Base-by-base conservation (phyloP, 2,797 vertebrate species). In the Hippoglossus hippoglossus region DNA sequence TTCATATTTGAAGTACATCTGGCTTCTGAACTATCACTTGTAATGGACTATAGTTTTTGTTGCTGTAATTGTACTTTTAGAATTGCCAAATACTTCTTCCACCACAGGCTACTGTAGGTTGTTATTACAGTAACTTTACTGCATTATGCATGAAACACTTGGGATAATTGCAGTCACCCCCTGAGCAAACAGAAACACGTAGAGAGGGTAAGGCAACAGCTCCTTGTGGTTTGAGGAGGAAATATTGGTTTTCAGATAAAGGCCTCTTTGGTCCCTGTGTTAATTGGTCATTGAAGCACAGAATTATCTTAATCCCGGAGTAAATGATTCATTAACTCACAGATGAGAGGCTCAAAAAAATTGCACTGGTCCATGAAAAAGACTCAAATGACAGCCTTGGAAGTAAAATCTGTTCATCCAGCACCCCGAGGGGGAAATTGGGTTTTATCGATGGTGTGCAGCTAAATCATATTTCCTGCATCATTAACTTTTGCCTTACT, bases 301-400 rank as follows among this genome's bases (percentile, higher is more conserved):
- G 74, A 84, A 83, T 89, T 85, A 88, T 86, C 84, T 77, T 85
- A 89, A 91, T 90, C 89, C 86, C 67, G 16, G 44, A 77, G 82
- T 84, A 85, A 91, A 89, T 80, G 63, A 88, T 79, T 90, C 83
- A 90, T 90, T 89, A 82, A 83, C 79, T 75, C 75, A 60, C 73
- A 87, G 83, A 89, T 84, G 77, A 85, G 78, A 85, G 65, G 70
- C 71, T 76, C 4, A 21, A 74, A 83, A 84, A 79, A 77, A 63
- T 25, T 68, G 66, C 76, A 75, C 59, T 62, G 79, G 71, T 75
- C 80, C 66, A 75, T 83, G 57, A 77, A 88, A 79, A 77, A 82
- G 73, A 83, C 28, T 28, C 22, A 81, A 86, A 82, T 73, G 81
- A 86, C 85, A 87, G 83, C 24, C n/a, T 63, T 75, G 77, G 65